phyloP scores from a whole-genome alignment of 2,888 invertebrate genomes.

The Hermodice carunculata region DNA sequence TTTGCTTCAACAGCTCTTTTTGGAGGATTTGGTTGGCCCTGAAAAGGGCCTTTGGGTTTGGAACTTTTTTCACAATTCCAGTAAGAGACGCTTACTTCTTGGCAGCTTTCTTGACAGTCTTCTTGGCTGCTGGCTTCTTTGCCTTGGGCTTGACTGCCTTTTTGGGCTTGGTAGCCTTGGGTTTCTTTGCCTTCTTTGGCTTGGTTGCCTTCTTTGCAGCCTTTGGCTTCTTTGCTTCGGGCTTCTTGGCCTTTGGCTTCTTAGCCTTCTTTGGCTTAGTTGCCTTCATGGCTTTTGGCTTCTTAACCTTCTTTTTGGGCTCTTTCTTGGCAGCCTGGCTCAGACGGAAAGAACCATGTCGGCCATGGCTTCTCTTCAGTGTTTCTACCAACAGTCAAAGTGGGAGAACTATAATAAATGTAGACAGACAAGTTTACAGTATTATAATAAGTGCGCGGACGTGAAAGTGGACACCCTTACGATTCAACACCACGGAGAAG shows the following conservation, averaged over 20 bases:
- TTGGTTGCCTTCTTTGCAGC: constrained; percentile 10
- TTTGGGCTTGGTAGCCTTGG: not conserved
- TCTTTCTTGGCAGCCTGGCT: constrained; percentile 9
- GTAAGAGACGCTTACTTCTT: too few species aligned
- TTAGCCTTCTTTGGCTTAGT: constrained; percentile 18
- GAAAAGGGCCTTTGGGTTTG: too few species aligned
- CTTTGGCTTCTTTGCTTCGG: constrained; percentile 28
- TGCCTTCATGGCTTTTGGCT: not conserved
- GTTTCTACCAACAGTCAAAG: too few species aligned
- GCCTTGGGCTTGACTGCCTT: constrained; percentile 12
- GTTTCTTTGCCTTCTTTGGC: constrained; percentile 4
- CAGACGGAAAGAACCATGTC: constrained; percentile 19
- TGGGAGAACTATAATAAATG: too few species aligned
- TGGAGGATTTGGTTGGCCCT: too few species aligned
- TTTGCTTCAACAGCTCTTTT: too few species aligned
- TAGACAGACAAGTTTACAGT: too few species aligned
- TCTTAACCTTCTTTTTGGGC: not conserved
- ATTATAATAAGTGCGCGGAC: too few species aligned
- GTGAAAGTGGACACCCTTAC: too few species aligned
- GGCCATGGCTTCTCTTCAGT: too few species aligned
- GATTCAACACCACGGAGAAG: too few species aligned
- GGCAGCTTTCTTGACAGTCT: not conserved
- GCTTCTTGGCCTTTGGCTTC: constrained; percentile 19
- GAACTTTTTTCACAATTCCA: too few species aligned
- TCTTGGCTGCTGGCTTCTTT: constrained; percentile 4